Conservation (phyloP, 2,888 invertebrate species). For the Cataglyphis albicans region DNA sequence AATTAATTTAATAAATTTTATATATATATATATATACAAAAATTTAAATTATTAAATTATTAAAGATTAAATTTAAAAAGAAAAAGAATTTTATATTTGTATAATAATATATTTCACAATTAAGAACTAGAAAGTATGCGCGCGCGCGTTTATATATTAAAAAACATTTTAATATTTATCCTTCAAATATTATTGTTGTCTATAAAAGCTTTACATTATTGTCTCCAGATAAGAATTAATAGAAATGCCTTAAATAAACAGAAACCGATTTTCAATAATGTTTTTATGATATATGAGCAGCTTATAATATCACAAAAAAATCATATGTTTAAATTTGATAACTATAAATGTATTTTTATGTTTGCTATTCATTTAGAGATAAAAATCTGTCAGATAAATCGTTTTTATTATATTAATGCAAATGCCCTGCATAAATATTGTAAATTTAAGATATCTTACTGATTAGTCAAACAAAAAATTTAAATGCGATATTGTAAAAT, state of each 20-base stretch:
- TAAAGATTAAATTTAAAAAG: background rate
- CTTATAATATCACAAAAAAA: background rate
- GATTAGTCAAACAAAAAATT: slow-evolving; percentile 54
- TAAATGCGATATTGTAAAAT: slow-evolving; percentile 26
- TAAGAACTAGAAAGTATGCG: background rate
- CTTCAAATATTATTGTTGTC: background rate
- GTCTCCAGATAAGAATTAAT: background rate
- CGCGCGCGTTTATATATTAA: background rate
- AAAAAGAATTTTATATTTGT: background rate
- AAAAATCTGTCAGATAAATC: slow-evolving; percentile 1
- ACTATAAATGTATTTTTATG: slow-evolving; percentile 15
- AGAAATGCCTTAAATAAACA: slow-evolving; percentile 10
- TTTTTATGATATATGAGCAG: background rate
- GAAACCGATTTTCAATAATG: background rate
- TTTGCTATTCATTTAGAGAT: background rate
- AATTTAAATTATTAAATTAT: background rate
- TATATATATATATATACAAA: background rate
- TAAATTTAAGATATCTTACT: slow-evolving; percentile 16
- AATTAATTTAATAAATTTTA: background rate
- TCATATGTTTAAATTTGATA: slow-evolving; percentile 12
- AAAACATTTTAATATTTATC: background rate
- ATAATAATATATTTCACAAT: background rate
- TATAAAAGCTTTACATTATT: background rate
- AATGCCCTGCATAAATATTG: slow-evolving; percentile 33
- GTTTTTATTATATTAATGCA: slow-evolving; percentile 45